Conservation (phyloP, 2,888 invertebrate genomes). For the Mactromeris polynyma region DNA sequence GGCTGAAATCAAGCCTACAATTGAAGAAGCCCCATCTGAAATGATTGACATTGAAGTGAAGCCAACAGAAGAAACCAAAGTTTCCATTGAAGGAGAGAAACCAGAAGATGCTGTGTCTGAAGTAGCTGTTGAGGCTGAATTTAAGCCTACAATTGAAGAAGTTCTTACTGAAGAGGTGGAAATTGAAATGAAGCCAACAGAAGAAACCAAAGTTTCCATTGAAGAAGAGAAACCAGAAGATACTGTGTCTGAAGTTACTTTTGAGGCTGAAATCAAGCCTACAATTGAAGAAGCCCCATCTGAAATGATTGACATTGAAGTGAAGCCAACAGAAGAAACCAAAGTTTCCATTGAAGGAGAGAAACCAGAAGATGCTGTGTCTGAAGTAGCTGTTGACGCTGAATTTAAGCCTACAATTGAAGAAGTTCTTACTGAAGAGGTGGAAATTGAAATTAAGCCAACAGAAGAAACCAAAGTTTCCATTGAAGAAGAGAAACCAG, state of each 20-base stretch:
- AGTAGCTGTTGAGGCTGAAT: constrained; percentile 13
- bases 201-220: constrained; percentile 22
- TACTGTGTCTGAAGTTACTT: constrained; percentile 24
- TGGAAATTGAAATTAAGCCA: constrained; percentile 40
- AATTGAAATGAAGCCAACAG: constrained; percentile 25
- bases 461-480: constrained; percentile 28
- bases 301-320: constrained; percentile 35
- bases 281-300: constrained; percentile 27
- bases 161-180: background rate
- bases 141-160: background rate
- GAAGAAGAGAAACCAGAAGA: constrained; percentile 29
- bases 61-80: constrained; percentile 36
- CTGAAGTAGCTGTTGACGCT: constrained; percentile 16
- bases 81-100: constrained; percentile 33
- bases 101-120: constrained; percentile 71
- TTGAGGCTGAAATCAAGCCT: constrained; percentile 28
- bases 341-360: constrained; percentile 21
- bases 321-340: constrained; percentile 5
- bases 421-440: constrained; percentile 23
- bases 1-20: constrained; percentile 13
- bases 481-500: constrained; percentile 13
- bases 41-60: constrained; percentile 32
- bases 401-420: constrained; percentile 30
- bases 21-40: constrained; percentile 29
- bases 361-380: constrained; percentile 17